Evolutionary conservation across 2,888 invertebrate species (phyloP).

Genomic region (Hyalella azteca): DNA sequence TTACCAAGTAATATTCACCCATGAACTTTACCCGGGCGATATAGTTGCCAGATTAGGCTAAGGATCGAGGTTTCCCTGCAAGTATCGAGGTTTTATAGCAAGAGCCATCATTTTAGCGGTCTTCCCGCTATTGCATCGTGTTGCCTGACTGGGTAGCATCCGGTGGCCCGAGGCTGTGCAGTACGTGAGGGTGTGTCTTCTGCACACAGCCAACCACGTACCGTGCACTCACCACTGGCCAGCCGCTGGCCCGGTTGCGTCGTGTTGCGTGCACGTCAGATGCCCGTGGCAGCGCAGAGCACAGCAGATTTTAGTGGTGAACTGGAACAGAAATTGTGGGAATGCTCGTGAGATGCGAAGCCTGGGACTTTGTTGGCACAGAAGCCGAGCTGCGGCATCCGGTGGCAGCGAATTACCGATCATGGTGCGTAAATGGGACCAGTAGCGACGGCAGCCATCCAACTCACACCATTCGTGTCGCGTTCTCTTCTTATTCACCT

Average conservation of each 20-base stretch:
- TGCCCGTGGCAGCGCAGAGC: background rate
- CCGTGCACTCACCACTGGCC: background rate
- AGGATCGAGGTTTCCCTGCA: constrained; percentile 14
- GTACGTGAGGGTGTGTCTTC: too few relatives aligned
- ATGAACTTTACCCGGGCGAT: too few relatives aligned
- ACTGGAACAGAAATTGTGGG: constrained; percentile 35
- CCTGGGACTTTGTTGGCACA: constrained; percentile 2
- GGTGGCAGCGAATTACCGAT: too few relatives aligned
- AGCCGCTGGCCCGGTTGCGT: background rate
- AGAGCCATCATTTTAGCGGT: constrained; percentile 15
- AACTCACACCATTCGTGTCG: too few relatives aligned
- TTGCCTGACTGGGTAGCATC: constrained; percentile 27
- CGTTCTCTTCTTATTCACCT: too few relatives aligned
- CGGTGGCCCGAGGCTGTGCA: constrained; percentile 2
- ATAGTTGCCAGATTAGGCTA: too few relatives aligned
- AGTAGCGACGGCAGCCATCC: too few relatives aligned
- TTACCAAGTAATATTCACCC: too few relatives aligned
- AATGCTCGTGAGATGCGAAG: constrained; percentile 27
- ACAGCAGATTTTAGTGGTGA: constrained; percentile 31
- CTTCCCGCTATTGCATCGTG: constrained; percentile 36
- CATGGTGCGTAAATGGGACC: too few relatives aligned
- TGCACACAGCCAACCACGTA: background rate
- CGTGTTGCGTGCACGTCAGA: background rate
- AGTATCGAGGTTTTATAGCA: constrained; percentile 4
- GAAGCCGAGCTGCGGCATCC: constrained; percentile 2